A percentile compares a stretch with the other conserved stretches of the same genome.
These are phyloP conservation scores for Cataglyphis rosenhaueri DNA, from an alignment of 2,888 invertebrate species.

Conservation along the genomic window DNA sequence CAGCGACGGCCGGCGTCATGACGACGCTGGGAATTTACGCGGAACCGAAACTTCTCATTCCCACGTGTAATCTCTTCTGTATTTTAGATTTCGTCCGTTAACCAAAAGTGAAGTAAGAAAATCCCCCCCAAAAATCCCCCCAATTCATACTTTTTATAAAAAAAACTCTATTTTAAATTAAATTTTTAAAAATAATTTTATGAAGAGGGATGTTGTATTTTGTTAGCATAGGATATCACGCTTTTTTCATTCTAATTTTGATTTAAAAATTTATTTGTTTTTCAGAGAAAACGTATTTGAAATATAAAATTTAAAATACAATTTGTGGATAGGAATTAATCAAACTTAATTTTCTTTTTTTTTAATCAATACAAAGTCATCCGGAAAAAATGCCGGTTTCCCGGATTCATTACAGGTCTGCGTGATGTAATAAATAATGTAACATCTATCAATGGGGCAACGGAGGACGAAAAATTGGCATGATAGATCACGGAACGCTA, in stretches of 20 bases:
- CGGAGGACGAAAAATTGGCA: constrained; percentile 2
- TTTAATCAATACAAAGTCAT: background rate
- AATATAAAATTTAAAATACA: background rate
- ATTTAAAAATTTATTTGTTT: background rate
- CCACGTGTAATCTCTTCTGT: constrained; percentile 17
- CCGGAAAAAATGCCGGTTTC: background rate
- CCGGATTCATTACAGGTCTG: background rate
- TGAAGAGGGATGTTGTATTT: background rate
- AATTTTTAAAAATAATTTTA: no score
- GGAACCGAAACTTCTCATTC: constrained; percentile 16
- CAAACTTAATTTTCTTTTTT: background rate
- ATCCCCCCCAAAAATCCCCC: background rate
- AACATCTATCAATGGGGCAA: background rate
- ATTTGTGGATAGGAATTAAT: background rate
- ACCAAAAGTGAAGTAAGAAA: background rate
- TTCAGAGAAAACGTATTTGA: background rate
- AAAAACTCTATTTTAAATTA: background rate
- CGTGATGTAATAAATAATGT: background rate
- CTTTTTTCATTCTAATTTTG: background rate
- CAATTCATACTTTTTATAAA: no score
- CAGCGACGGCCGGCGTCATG: constrained; percentile 30
- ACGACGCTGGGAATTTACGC: constrained; percentile 23
- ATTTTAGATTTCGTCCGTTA: constrained; percentile 15
- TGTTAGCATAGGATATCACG: background rate
- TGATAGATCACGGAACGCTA: background rate